Conservation (phyloP, 2,888 invertebrate genomes). For the Sylvicola cinctus region DNA sequence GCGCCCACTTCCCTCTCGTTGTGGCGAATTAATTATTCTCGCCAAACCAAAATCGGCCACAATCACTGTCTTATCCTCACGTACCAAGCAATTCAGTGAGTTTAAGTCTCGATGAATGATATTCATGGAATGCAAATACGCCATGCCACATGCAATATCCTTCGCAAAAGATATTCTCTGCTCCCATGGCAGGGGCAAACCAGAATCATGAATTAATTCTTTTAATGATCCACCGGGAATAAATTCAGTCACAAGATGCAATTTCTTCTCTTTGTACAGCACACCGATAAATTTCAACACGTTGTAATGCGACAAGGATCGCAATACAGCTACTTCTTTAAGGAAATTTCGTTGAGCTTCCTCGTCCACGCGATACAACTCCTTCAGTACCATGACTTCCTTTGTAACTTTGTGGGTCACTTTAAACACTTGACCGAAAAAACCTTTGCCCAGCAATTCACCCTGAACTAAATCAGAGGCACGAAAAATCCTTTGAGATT, state of each 20-base stretch:
- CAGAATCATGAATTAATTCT: constrained; percentile 56
- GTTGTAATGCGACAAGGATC: constrained; percentile 74
- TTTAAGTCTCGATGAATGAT: constrained; percentile 90
- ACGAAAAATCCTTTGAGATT: constrained; percentile 56
- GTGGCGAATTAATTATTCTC: constrained; percentile 39
- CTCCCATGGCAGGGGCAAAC: constrained; percentile 53
- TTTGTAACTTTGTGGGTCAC: constrained; percentile 78
- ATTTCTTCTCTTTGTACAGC: constrained; percentile 73
- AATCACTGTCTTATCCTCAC: constrained; percentile 77
- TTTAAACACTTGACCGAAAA: constrained; percentile 83
- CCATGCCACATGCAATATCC: constrained; percentile 85
- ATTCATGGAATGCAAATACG: constrained; percentile 83
- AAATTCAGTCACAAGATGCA: constrained; percentile 84
- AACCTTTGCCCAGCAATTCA: constrained; percentile 77
- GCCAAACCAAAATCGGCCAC: constrained; percentile 93
- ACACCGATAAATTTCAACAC: constrained; percentile 84
- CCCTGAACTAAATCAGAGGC: constrained; percentile 79
- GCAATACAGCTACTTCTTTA: constrained; percentile 85
- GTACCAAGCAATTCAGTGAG: constrained; percentile 84
- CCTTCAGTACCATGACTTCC: constrained; percentile 91
- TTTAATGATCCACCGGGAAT: constrained; percentile 81
- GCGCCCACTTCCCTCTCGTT: constrained; percentile 21
- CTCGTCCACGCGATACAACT: constrained; percentile 80
- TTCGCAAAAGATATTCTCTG: constrained; percentile 67
- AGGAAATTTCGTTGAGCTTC: constrained; percentile 86